Base-by-base conservation (phyloP, 37 sponge, comb jelly and placozoan genomes). In the Halichondria panicea region DNA sequence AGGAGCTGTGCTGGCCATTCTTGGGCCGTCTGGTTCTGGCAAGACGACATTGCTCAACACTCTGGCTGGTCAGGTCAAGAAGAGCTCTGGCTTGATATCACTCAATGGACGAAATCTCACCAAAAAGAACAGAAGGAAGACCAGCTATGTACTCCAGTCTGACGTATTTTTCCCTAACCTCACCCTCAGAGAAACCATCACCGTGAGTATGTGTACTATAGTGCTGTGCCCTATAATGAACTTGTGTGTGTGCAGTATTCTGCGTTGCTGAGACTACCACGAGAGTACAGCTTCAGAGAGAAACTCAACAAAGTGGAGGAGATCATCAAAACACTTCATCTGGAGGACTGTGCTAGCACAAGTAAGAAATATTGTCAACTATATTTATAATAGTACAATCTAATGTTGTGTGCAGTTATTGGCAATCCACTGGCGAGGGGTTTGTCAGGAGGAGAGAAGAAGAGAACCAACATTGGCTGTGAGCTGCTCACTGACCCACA, bases 1-100 rank as follows among this genome's bases (percentile, higher is more conserved):
- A 5, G 94, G 94, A 35, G 80, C 77, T 13, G 73, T 93, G 44
- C 43, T 93, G 66, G 94, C 94, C 0, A 45, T 93, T 18, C 86
- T 93, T 84, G 94, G 94, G 53, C 94, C 94, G 35, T 90, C 91
- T 74, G 94, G 94, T 1, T 77, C 87, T 12, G 94, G 94, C 0
- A 93, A 93, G 71, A 93, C 94, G 22, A 93, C 94, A 0, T 72
- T 93, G 27, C 69, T 93, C 34, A 90, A 93, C 78, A 73, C 77
- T 0, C 76, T 93, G 69, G 83, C 94, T 28, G 91, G 87, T 27
- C 69, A 75, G 42, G 46, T 59, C 3, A 58, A 50, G 5, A 39
- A 60, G 12, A 30, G 73, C 7, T 44, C 84, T 30, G 94, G 94
- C 12, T n/a, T 11, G 13, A 78, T 93, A 18, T 52, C 62, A 19